A percentile compares a stretch with the other conserved stretches of the same genome.
Conservation (phyloP, 92 coral and sea anemone genomes). For the Epizoanthus ramosus region DNA sequence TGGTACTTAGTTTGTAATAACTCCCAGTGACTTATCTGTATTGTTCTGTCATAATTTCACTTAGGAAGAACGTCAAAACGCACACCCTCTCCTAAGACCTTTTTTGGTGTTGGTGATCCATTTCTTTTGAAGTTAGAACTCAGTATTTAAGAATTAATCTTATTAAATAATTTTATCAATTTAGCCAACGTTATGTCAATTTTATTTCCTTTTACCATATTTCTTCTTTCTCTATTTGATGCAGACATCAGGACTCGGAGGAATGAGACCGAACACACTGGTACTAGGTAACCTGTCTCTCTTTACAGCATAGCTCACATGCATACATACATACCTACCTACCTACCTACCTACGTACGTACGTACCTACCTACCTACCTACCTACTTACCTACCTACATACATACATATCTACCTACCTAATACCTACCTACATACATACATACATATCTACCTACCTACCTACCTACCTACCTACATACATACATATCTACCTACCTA, state of each 20-base stretch:
- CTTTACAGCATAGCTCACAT: background rate
- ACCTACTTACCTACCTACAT: no score
- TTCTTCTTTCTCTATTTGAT: background rate
- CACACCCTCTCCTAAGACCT: background rate
- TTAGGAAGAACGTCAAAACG: background rate
- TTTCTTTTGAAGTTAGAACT: background rate
- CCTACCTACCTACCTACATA: background rate
- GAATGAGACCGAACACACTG: slow-evolving; percentile 96
- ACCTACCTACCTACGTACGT: no score
- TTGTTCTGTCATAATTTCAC: no score
- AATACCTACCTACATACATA: background rate
- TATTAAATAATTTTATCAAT: no score
- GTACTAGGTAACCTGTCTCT: slow-evolving; percentile 69
- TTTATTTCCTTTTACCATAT: background rate
- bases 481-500: background rate
- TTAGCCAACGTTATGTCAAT: no score
- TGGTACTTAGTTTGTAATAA: no score
- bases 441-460: background rate
- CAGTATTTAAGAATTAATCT: background rate
- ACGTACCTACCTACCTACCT: no score
- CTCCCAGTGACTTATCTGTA: no score
- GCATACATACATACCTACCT: no score
- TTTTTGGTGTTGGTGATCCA: background rate
- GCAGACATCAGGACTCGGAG: slow-evolving; percentile 96
- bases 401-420: no score